A percentile compares a stretch with the other conserved stretches of the same genome.
phyloP scores from a whole-genome alignment of 23 tunicate genomes.

The Phallusia fumigata region DNA sequence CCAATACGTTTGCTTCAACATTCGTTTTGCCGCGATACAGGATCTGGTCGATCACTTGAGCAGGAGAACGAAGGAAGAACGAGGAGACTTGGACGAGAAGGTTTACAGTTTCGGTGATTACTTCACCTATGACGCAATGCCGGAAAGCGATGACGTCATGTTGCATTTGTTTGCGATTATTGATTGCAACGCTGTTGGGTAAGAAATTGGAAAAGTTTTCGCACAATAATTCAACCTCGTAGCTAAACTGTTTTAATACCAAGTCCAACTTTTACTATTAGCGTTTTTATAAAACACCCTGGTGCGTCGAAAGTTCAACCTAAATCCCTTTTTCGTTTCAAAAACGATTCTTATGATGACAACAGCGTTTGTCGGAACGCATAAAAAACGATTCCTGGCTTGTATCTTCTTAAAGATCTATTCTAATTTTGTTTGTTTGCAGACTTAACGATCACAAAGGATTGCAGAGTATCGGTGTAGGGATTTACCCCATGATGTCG shows the following conservation, averaged over 20 bases:
- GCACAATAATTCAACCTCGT: no score
- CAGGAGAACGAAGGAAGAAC: slow-evolving; percentile 67
- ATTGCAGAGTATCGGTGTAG: slow-evolving; percentile 78
- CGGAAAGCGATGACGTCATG: slow-evolving; percentile 84
- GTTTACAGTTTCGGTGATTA: slow-evolving; percentile 93
- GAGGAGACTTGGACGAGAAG: slow-evolving; percentile 64
- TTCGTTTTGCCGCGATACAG: slow-evolving; percentile 4
- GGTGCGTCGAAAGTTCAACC: no score
- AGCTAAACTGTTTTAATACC: no score
- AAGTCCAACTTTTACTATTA: no score
- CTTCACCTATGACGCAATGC: slow-evolving; percentile 92
- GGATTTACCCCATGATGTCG: slow-evolving; percentile 70
- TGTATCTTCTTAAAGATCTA: no score
- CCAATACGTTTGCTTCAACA: no score
- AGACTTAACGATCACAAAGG: slow-evolving; percentile 82
- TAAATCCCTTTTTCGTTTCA: no score
- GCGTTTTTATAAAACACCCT: no score
- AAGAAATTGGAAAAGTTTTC: background rate
- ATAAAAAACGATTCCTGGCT: no score
- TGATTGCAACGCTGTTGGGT: slow-evolving; percentile 97
- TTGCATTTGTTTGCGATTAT: slow-evolving; percentile 82
- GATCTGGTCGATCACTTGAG: slow-evolving; percentile 60
- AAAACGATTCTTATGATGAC: no score
- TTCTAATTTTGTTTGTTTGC: slow-evolving; percentile 1
- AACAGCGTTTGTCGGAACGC: no score